Conservation (phyloP, 2,113 vertebrate genomes). For the Aplodontia rufa region DNA sequence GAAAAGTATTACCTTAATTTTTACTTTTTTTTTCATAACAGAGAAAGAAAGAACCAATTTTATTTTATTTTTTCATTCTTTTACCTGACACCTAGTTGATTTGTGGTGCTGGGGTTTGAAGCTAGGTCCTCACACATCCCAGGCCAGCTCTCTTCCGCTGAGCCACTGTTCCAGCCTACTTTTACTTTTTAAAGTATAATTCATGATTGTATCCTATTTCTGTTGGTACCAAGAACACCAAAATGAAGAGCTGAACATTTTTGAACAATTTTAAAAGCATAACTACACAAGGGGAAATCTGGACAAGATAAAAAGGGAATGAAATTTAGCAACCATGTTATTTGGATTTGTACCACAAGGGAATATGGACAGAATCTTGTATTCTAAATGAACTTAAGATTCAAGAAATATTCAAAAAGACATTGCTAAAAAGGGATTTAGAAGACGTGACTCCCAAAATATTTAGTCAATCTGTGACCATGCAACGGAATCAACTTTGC, state of each 20-base stretch:
- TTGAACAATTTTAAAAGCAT: constrained; percentile 24
- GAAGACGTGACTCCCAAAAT: background rate
- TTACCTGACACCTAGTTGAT: too few relatives aligned
- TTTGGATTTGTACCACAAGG: background rate
- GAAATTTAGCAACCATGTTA: background rate
- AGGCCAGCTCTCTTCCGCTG: too few relatives aligned
- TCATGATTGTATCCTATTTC: background rate
- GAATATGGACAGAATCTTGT: background rate
- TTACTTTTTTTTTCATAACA: too few relatives aligned
- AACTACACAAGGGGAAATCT: background rate
- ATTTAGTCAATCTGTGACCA: background rate
- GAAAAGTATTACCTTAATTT: constrained; percentile 26
- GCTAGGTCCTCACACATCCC: too few relatives aligned
- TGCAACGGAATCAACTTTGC: background rate
- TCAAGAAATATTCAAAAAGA: constrained; percentile 6
- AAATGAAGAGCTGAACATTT: background rate
- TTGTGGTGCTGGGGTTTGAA: too few relatives aligned
- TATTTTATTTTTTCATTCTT: too few relatives aligned
- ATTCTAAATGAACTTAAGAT: background rate
- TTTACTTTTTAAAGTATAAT: too few relatives aligned
- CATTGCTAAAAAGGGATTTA: background rate
- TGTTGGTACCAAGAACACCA: background rate
- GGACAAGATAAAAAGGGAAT: background rate
- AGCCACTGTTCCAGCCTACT: too few relatives aligned
- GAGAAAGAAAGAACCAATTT: too few relatives aligned